Evolutionary conservation across 2,113 vertebrate species (phyloP).

Genomic region (Ictalurus furcatus): DNA sequence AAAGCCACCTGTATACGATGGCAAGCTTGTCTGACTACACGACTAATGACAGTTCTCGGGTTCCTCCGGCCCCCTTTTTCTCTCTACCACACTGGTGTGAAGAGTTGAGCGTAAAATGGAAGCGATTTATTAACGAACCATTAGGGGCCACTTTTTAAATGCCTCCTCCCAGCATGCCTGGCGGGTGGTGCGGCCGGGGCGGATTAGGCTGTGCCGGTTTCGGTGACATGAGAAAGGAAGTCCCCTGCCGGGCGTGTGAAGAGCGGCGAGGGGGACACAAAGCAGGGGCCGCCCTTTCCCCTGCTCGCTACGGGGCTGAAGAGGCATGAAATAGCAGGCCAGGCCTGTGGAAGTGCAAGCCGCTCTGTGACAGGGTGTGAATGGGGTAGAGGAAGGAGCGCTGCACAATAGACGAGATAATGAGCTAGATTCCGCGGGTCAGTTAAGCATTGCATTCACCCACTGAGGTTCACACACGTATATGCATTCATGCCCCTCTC

Average conservation of each 20-base stretch:
- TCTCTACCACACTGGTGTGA: slow-evolving; percentile 66
- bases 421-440: slow-evolving; percentile 83
- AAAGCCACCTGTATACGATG: not conserved
- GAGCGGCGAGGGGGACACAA: slow-evolving; percentile 76
- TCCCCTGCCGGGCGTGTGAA: slow-evolving; percentile 79
- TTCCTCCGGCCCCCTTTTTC: slow-evolving; percentile 44
- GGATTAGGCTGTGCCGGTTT: slow-evolving; percentile 83
- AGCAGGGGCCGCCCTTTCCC: slow-evolving; percentile 73
- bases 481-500: not conserved
- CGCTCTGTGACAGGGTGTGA: slow-evolving; percentile 77
- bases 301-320: slow-evolving; percentile 77
- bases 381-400: slow-evolving; percentile 75
- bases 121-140: slow-evolving; percentile 81
- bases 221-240: slow-evolving; percentile 83
- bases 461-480: slow-evolving; percentile 48
- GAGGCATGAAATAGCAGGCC: slow-evolving; percentile 82
- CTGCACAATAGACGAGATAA: slow-evolving; percentile 75
- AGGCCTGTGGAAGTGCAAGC: slow-evolving; percentile 83
- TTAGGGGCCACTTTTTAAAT: slow-evolving; percentile 77
- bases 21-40: slow-evolving; percentile 13
- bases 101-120: slow-evolving; percentile 78
- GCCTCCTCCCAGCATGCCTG: slow-evolving; percentile 77
- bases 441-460: slow-evolving; percentile 81
- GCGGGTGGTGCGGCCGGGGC: slow-evolving; percentile 66
- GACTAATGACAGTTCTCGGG: slow-evolving; percentile 28